Evolutionary conservation across 2,888 invertebrate genomes (phyloP).

Genomic region (Melanotus villosus): DNA sequence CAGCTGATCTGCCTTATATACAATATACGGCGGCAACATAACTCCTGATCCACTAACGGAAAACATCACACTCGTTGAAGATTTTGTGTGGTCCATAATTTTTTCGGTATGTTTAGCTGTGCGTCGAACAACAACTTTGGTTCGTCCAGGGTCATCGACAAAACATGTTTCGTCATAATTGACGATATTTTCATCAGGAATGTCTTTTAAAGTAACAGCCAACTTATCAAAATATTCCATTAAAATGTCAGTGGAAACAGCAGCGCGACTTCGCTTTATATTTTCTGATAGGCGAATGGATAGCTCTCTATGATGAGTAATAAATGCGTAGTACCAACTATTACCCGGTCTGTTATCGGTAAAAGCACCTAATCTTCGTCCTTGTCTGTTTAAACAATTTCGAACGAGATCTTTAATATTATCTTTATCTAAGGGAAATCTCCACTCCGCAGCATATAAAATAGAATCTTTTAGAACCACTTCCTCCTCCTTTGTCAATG

Average conservation of each 20-base stretch:
- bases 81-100: slow-evolving; percentile 9
- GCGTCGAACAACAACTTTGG: slow-evolving; percentile 7
- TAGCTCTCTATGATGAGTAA: slow-evolving; percentile 34
- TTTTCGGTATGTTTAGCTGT: not conserved
- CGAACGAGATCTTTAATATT: slow-evolving; percentile 12
- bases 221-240: not conserved
- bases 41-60: not conserved
- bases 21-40: not conserved
- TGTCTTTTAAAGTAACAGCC: not conserved
- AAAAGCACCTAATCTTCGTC: slow-evolving; percentile 30
- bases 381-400: slow-evolving; percentile 30
- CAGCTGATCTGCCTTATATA: not conserved
- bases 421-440: slow-evolving; percentile 13
- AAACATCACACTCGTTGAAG: slow-evolving; percentile 8
- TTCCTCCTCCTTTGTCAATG: slow-evolving; percentile 9
- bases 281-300: slow-evolving; percentile 33
- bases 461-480: not conserved
- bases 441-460: not conserved
- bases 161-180: slow-evolving; percentile 32
- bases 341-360: slow-evolving; percentile 46
- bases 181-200: not conserved
- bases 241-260: slow-evolving; percentile 26
- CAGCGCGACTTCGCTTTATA: slow-evolving; percentile 38
- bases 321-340: slow-evolving; percentile 35
- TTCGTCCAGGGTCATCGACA: slow-evolving; percentile 16